Evolutionary conservation across 2,888 invertebrate species (phyloP).

Genomic region (Morpho helenor): DNA sequence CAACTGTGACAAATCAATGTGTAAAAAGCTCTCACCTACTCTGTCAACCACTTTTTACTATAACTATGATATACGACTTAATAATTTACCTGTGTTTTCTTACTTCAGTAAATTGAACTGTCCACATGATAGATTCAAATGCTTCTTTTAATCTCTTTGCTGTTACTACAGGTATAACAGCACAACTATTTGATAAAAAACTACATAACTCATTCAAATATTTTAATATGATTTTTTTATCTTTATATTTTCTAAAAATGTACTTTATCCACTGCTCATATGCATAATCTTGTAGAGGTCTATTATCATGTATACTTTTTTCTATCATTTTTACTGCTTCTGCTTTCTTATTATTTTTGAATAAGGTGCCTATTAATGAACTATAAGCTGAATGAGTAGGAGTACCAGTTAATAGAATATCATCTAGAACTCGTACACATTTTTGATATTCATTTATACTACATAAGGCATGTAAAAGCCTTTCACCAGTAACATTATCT

Average conservation of each 20-base stretch:
- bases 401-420: slow-evolving; percentile 67
- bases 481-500: slow-evolving; percentile 80
- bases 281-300: slow-evolving; percentile 63
- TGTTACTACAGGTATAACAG: slow-evolving; percentile 41
- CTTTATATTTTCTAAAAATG: slow-evolving; percentile 56
- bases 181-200: slow-evolving; percentile 74
- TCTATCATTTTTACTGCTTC: slow-evolving; percentile 81
- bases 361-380: slow-evolving; percentile 78
- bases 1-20: too few relatives aligned
- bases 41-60: too few relatives aligned
- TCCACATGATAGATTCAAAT: slow-evolving; percentile 50
- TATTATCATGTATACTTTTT: slow-evolving; percentile 65
- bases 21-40: too few relatives aligned
- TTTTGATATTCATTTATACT: slow-evolving; percentile 82
- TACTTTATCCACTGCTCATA: slow-evolving; percentile 76
- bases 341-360: slow-evolving; percentile 74
- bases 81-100: slow-evolving; percentile 49
- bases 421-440: slow-evolving; percentile 78
- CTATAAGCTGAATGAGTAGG: slow-evolving; percentile 74
- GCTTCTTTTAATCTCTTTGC: slow-evolving; percentile 47
- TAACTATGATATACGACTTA: too few relatives aligned
- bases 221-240: slow-evolving; percentile 45
- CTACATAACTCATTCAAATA: slow-evolving; percentile 78
- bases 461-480: slow-evolving; percentile 81
- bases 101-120: slow-evolving; percentile 47